These are phyloP conservation scores for Sceliomorpha sp. DNA, from an alignment of 2,888 invertebrate species.

Conservation along the genomic window DNA sequence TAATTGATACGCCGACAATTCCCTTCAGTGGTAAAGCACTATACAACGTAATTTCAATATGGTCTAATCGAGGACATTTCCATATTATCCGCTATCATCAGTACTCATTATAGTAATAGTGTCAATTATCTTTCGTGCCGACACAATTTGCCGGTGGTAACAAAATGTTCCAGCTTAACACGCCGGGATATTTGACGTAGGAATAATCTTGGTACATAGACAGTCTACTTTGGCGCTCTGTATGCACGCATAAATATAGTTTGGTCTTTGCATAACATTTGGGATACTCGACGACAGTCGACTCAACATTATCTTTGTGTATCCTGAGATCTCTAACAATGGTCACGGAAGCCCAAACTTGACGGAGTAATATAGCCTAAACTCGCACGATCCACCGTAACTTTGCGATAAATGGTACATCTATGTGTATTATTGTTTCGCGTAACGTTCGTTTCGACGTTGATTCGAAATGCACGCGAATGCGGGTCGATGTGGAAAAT, in stretches of 20 bases:
- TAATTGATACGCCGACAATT: no score
- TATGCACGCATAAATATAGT: conserved; percentile 13
- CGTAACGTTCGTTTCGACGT: neutral
- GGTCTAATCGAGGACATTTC: neutral
- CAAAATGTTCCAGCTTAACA: conserved; percentile 8
- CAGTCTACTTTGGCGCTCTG: neutral
- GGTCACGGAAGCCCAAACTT: conserved; percentile 20
- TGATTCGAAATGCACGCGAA: conserved; percentile 10
- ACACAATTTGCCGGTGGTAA: conserved; percentile 9
- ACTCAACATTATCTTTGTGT: conserved; percentile 33
- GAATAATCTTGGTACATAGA: conserved; percentile 14
- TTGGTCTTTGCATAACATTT: conserved; percentile 30
- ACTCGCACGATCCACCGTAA: conserved; percentile 2
- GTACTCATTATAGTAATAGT: conserved; percentile 11
- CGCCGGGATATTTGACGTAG: conserved; percentile 16
- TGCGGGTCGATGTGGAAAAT: neutral
- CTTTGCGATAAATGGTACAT: neutral
- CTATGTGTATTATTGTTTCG: conserved; percentile 4
- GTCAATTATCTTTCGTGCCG: conserved; percentile 7
- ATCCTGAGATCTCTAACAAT: conserved; percentile 31
- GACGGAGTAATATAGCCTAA: conserved; percentile 24
- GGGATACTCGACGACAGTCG: conserved; percentile 21
- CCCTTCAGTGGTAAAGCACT: no score
- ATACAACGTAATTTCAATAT: neutral
- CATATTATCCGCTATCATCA: neutral